Evolutionary conservation across 2,888 invertebrate genomes (phyloP).

Genomic region (Trypoxylon attenuatum): DNA sequence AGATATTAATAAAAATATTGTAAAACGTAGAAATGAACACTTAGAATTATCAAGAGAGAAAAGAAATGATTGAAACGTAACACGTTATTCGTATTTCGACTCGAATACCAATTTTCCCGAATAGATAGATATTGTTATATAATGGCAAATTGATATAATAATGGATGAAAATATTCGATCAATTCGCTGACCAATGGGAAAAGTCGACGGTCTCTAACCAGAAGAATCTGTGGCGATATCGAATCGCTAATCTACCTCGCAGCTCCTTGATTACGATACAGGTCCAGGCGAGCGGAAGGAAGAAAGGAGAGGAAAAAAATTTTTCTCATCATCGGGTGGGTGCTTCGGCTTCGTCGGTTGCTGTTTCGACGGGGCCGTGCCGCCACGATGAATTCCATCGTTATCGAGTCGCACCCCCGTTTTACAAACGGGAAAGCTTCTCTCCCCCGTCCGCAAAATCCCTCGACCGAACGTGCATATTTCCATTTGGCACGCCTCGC

Average conservation of each 20-base stretch:
- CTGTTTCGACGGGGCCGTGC: constrained; percentile 32
- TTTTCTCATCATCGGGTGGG: constrained; percentile 47
- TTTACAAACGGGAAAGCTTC: constrained; percentile 59
- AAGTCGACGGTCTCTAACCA: too few relatives aligned
- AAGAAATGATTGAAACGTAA: too few relatives aligned
- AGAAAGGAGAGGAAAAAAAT: constrained; percentile 46
- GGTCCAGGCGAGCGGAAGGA: constrained; percentile 49
- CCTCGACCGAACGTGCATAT: constrained; percentile 63
- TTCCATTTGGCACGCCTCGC: constrained; percentile 61
- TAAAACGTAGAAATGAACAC: too few relatives aligned
- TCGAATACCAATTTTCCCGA: too few relatives aligned
- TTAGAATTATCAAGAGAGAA: too few relatives aligned
- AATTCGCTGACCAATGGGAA: too few relatives aligned
- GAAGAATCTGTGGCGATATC: constrained; percentile 52
- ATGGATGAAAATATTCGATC: too few relatives aligned
- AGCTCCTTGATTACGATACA: constrained; percentile 59
- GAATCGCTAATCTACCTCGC: constrained; percentile 57
- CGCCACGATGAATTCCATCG: constrained; percentile 60
- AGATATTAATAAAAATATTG: too few relatives aligned
- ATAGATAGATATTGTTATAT: too few relatives aligned
- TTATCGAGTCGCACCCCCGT: constrained; percentile 64
- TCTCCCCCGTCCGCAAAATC: constrained; percentile 59
- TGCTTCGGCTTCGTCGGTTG: constrained; percentile 15
- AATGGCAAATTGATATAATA: too few relatives aligned
- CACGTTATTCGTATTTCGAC: too few relatives aligned